Base-by-base conservation (phyloP, 1,140 invertebrate species). In the Plutomurus gul region DNA sequence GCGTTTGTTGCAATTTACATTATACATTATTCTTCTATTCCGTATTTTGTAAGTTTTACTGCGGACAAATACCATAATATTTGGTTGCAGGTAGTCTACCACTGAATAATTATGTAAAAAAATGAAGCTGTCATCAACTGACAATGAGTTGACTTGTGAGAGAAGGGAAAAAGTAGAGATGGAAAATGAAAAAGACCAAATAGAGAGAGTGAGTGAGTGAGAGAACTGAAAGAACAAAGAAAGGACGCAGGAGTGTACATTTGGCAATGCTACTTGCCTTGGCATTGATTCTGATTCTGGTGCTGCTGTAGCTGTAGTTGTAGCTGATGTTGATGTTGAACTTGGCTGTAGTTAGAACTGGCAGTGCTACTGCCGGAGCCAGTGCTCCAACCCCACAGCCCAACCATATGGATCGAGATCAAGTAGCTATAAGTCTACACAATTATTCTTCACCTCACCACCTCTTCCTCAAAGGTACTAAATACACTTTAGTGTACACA, bases 161-260 rank as follows among this genome's bases (percentile, higher is more conserved):
- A 39, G 37, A 33, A 40, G n/a, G 22, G 10, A 72, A 33, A 72
- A 11, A 10, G 16, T 20, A 33, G 2, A 13, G 33, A 33, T 4
- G 33, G 70, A 73, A 33, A 30, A 27, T 13, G 22, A 36, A 65
- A 27, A 60, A 60, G 20, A 60, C 27, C 33, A 13, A 22, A 72
- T 7, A 18, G 18, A 20, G 8, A 20, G 46, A 49, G 25, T 49
- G 6, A 8, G 46, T 20, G 46, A 49, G 46, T 39, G 36, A 56
- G 65, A 39, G 76, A 65, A 47, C 47, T 51, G 27, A 79, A 76
- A 36, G 81, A 81, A 77, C 82, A 78, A 81, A 83, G 81, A 72
- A 78, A 75, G 43, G 77, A 77, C 75, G 76, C 77, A 76, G 78
- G 76, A 60, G 56, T 65, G 60, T 79, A 81, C 49, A 78, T 78